Evolutionary conservation across 2,113 vertebrate species (phyloP).

Genomic region (Talpa occidentalis): DNA sequence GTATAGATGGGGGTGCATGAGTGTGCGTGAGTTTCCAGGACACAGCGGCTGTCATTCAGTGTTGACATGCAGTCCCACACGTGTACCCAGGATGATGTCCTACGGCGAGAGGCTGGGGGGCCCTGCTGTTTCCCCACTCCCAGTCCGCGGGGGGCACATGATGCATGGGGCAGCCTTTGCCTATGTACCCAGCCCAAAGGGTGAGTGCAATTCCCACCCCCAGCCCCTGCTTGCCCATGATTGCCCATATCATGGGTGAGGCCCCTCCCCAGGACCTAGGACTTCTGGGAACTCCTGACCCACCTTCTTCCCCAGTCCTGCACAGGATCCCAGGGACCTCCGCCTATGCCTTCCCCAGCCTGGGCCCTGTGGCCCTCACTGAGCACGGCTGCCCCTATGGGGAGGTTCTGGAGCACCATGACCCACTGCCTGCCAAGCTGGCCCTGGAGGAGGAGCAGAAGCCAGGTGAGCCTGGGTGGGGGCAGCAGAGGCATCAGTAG

Average conservation of each 20-base stretch:
- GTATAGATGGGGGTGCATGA: background rate
- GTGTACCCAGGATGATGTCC: conserved; percentile 67
- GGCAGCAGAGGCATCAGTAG: background rate
- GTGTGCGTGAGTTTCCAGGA: background rate
- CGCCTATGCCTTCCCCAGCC: conserved; percentile 80
- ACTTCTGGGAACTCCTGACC: background rate
- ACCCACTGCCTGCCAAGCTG: conserved; percentile 69
- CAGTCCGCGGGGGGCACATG: conserved; percentile 50
- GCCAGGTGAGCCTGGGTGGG: conserved; percentile 83
- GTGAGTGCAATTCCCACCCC: conserved; percentile 69
- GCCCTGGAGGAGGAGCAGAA: conserved; percentile 83
- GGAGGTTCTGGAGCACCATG: conserved; percentile 83
- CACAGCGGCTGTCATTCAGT: background rate
- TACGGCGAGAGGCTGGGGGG: conserved; percentile 70
- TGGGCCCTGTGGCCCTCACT: conserved; percentile 79
- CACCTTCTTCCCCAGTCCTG: conserved; percentile 77
- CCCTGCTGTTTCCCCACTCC: conserved; percentile 67
- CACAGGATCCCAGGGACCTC: conserved; percentile 82
- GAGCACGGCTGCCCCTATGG: conserved; percentile 86
- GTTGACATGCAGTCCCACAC: background rate
- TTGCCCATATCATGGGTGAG: background rate
- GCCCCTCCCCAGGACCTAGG: background rate
- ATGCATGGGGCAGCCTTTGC: conserved; percentile 73
- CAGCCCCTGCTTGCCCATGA: background rate
- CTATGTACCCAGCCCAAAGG: conserved; percentile 84